Percentiles rank a stretch among this genome's conserved stretches.
Evolutionary conservation across 1,140 invertebrate genomes (phyloP).

Genomic region (Rhagoletis zephyria): DNA sequence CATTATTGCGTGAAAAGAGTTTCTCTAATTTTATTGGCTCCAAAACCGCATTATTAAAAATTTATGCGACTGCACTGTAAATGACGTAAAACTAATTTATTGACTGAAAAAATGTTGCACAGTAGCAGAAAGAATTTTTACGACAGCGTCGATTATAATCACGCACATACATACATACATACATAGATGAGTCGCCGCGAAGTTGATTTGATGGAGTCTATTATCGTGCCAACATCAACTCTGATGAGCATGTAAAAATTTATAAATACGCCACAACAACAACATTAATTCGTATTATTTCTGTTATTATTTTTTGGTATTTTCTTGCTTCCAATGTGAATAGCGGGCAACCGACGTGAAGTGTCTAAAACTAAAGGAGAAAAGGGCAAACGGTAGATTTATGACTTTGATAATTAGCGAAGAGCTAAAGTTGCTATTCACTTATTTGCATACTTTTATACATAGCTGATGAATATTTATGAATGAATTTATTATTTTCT

Average conservation of each 20-base stretch:
- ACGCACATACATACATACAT: neutral
- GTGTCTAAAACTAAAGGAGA: neutral
- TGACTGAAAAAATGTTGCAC: constrained; percentile 42
- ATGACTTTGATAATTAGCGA: neutral
- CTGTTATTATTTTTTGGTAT: constrained; percentile 1
- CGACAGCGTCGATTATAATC: neutral
- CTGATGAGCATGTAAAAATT: constrained; percentile 12
- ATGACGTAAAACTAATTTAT: constrained; percentile 29
- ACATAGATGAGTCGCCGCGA: neutral
- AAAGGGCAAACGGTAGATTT: neutral
- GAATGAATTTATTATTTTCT: no score
- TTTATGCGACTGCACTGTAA: neutral
- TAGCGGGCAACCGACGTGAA: neutral
- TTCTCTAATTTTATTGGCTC: neutral
- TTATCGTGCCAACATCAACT: neutral
- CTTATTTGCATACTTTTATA: no score
- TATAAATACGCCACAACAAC: neutral
- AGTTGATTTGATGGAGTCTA: constrained; percentile 13
- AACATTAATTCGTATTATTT: neutral
- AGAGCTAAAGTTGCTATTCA: no score
- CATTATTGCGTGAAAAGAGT: neutral
- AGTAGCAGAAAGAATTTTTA: constrained; percentile 37
- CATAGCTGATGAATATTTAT: no score
- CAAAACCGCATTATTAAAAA: neutral
- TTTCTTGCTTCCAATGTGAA: neutral